These are phyloP conservation scores for Pterocles burchelli DNA, from an alignment of 2,113 vertebrate genomes.

Conservation along the genomic window DNA sequence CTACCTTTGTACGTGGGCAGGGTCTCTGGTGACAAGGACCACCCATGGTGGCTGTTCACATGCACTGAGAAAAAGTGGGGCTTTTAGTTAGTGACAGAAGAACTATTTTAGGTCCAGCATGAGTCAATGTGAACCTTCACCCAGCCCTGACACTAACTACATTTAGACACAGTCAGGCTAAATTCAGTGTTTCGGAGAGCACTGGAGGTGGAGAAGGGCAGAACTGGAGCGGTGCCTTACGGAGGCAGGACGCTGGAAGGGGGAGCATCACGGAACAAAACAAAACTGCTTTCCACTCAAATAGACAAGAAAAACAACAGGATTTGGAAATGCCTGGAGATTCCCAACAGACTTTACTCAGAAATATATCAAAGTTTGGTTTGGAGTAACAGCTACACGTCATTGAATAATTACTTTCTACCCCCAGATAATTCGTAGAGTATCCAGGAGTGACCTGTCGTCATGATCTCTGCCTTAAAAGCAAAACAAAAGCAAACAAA, in stretches of 20 bases:
- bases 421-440: neutral
- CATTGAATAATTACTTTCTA: slow-evolving; percentile 35
- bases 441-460: neutral
- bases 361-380: slow-evolving; percentile 31
- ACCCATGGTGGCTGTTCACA: neutral
- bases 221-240: neutral
- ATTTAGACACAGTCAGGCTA: neutral
- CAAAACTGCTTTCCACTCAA: neutral
- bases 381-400: slow-evolving; percentile 36
- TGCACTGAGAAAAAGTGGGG: neutral
- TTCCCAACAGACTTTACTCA: slow-evolving; percentile 5
- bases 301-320: neutral
- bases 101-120: neutral
- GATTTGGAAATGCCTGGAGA: neutral
- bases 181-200: neutral
- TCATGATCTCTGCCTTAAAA: slow-evolving; percentile 45
- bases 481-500: slow-evolving; percentile 48
- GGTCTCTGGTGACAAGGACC: neutral
- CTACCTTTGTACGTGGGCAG: neutral
- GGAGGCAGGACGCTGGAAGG: neutral
- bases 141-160: neutral
- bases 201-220: neutral
- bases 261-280: neutral
- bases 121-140: neutral
- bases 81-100: neutral